These are phyloP conservation scores for Cyclophora albipunctata DNA, from an alignment of 2,888 invertebrate species.

Conservation along the genomic window DNA sequence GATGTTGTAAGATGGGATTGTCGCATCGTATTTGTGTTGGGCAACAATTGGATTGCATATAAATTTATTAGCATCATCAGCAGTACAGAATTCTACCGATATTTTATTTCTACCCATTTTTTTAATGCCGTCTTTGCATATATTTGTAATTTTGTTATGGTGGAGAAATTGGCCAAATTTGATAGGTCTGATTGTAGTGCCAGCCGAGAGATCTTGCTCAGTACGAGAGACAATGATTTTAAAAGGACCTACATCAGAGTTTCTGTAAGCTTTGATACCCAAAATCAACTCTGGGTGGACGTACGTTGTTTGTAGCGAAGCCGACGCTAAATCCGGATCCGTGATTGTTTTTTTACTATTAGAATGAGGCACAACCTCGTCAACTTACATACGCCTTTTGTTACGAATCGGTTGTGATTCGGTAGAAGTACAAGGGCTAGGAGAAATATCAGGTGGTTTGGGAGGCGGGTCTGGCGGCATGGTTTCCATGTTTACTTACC, in stretches of 20 bases:
- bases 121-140: not conserved
- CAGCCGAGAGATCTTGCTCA: not conserved
- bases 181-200: not conserved
- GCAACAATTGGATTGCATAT: not conserved
- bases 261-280: not conserved
- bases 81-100: not conserved
- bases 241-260: not conserved
- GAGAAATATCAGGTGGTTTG: too few species aligned
- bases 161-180: constrained; percentile 1
- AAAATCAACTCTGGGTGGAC: not conserved
- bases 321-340: not conserved
- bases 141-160: not conserved
- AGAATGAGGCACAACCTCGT: not conserved
- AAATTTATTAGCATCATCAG: not conserved
- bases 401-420: too few species aligned
- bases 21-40: not conserved
- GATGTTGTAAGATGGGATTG: not conserved
- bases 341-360: not conserved
- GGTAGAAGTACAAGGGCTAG: too few species aligned
- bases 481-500: too few species aligned
- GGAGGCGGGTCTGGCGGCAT: too few species aligned
- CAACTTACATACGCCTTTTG: too few species aligned
- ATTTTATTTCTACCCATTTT: not conserved
- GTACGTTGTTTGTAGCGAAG: not conserved
- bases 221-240: not conserved